Base-by-base conservation (phyloP, 1,140 invertebrate genomes). In the Catajapyx aquilonaris region DNA sequence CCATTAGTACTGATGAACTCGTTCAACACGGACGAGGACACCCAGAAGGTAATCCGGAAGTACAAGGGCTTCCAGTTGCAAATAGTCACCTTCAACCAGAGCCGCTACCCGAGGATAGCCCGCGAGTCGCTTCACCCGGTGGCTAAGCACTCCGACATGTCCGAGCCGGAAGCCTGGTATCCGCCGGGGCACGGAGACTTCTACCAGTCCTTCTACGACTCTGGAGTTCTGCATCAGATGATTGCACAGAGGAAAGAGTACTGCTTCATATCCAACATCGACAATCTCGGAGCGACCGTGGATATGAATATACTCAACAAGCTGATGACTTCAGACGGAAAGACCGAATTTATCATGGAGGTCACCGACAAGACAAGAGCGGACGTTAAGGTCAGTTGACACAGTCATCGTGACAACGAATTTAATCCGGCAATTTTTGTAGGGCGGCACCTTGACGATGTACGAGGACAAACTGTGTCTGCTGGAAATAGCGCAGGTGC, bases 401-500 rank as follows among this genome's bases (percentile, higher is more conserved):
- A 28, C 7, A 28, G 13, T 28, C 13, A 28, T 28, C 7, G 23
- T 28, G n/a, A n/a, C n/a, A n/a, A n/a, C n/a, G n/a, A n/a, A n/a
- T n/a, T n/a, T n/a, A n/a, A n/a, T n/a, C n/a, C n/a, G n/a, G n/a
- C n/a, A n/a, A 41, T 38, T 34, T 37, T 50, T 59, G 10, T 48
- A 85, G 78, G 94, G 95, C 61, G 95, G 95, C 52, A 99, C 95
- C 10, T 62, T 99, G 2, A 94, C 98, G 35, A 74, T 93, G 50
- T 97, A 96, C 56, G 87, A 97, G 51, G 75, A 87, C 45, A 93
- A 95, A 56, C 59, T 98, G 18, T 62, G 91, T 39, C 62, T 99
- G 18, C 65, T 99, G n/a, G 95, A 99, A 73, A 95, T 98, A 41
- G 94, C 95, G 5, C 95, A 99, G 69, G 95, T 99, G 2, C 93